Evolutionary conservation across 2,888 invertebrate species (phyloP).

Genomic region (Drosophila gaucha): DNA sequence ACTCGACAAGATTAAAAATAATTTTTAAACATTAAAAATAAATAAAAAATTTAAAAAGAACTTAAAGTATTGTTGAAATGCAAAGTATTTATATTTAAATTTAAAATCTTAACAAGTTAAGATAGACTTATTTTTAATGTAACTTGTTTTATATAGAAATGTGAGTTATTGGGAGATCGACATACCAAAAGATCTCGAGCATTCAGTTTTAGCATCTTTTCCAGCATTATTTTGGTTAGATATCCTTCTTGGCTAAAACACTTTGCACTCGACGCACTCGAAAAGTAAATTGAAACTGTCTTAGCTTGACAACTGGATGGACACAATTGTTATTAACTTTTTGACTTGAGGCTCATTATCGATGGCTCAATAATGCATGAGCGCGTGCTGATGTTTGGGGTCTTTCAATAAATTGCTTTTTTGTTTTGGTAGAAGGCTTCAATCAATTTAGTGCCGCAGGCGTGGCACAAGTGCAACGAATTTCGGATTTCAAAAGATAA

Average conservation of each 20-base stretch:
- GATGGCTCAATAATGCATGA: slow-evolving; percentile 44
- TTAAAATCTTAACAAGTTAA: no score
- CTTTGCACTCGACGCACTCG: slow-evolving; percentile 43
- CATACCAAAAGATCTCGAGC: slow-evolving; percentile 76
- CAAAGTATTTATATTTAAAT: not conserved
- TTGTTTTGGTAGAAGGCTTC: slow-evolving; percentile 1
- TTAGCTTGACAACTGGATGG: slow-evolving; percentile 3
- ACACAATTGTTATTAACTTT: slow-evolving; percentile 12
- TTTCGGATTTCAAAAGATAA: slow-evolving; percentile 36
- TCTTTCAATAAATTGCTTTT: slow-evolving; percentile 34
- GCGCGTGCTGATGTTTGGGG: slow-evolving; percentile 4
- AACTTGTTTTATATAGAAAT: no score
- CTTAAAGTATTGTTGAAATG: no score
- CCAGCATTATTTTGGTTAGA: slow-evolving; percentile 22
- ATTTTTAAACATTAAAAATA: not conserved
- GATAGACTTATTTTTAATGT: no score
- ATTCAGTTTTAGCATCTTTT: slow-evolving; percentile 66
- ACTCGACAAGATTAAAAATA: not conserved
- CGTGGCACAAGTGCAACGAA: slow-evolving; percentile 22
- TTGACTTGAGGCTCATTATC: slow-evolving; percentile 8
- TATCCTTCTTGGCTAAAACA: slow-evolving; percentile 2
- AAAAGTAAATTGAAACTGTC: slow-evolving; percentile 33
- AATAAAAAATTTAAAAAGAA: slow-evolving; percentile 8
- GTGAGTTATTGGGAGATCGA: slow-evolving; percentile 15
- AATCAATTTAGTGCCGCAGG: slow-evolving; percentile 27